Percentiles rank a stretch among this genome's conserved stretches.
phyloP scores from a whole-genome alignment of 2,113 vertebrate species.

The Hippocampus mohnikei region DNA sequence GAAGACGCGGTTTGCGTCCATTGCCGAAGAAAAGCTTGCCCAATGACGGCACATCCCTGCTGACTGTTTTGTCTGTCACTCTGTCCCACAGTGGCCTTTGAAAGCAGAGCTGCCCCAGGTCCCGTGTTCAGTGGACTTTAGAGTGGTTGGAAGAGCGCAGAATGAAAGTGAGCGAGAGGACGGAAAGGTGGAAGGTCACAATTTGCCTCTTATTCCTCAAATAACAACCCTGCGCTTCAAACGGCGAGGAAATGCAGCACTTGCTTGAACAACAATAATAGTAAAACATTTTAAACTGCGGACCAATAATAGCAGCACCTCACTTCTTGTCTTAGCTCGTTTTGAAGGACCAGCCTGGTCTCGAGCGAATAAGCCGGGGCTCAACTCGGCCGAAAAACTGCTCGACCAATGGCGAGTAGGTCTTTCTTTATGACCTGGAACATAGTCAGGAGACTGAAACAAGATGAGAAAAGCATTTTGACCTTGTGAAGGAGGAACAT shows the following conservation, averaged over 20 bases:
- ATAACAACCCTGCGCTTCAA: conserved; percentile 20
- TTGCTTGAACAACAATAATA: background rate
- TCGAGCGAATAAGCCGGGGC: background rate
- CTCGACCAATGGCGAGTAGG: background rate
- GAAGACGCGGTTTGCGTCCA: conserved; percentile 13
- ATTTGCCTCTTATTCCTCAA: conserved; percentile 42
- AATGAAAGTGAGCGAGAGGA: conserved; percentile 22
- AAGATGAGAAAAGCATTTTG: no score
- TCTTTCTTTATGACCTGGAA: background rate
- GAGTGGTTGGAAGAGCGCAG: conserved; percentile 14
- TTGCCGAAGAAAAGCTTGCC: conserved; percentile 36
- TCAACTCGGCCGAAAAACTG: background rate
- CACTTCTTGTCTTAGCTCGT: background rate
- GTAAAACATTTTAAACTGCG: background rate
- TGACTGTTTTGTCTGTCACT: conserved; percentile 25
- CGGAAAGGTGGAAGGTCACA: conserved; percentile 39
- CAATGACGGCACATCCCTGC: conserved; percentile 39
- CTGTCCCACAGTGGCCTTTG: conserved; percentile 24
- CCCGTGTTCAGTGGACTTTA: conserved; percentile 39
- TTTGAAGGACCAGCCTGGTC: background rate
- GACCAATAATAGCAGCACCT: no score
- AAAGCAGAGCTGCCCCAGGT: conserved; percentile 51
- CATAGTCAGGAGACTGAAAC: no score
- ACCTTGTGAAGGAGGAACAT: background rate
- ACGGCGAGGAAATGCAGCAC: background rate